These are phyloP conservation scores for Tretioscincus oriximinensis DNA, from an alignment of 2,113 vertebrate species.

Conservation along the genomic window DNA sequence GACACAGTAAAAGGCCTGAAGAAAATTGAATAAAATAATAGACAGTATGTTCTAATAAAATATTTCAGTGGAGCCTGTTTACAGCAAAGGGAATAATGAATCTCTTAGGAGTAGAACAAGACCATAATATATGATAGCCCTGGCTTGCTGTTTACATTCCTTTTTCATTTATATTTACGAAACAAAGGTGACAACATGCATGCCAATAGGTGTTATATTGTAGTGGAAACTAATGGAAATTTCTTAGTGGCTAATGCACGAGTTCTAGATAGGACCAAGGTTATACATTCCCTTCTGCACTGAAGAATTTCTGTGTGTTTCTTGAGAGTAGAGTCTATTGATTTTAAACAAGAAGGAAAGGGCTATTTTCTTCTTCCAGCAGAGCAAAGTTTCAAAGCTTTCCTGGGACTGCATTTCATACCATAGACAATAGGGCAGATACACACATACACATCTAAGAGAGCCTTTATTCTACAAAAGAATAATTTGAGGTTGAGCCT, in stretches of 20 bases:
- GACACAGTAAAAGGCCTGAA: constrained; percentile 55
- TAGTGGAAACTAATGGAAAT: constrained; percentile 24
- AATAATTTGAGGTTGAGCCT: neutral
- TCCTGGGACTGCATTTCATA: neutral
- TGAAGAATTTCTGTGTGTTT: neutral
- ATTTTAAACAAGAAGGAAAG: neutral
- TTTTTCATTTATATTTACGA: constrained; percentile 14
- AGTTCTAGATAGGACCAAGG: neutral
- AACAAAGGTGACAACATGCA: neutral
- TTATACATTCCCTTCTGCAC: neutral
- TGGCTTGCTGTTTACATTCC: constrained; percentile 39
- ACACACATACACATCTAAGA: neutral
- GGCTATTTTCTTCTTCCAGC: neutral
- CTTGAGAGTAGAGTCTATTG: neutral
- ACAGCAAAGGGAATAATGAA: constrained; percentile 40
- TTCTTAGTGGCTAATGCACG: constrained; percentile 11
- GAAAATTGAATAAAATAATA: constrained; percentile 71
- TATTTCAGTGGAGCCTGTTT: constrained; percentile 16
- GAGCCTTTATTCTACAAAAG: neutral
- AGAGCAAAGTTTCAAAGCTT: neutral
- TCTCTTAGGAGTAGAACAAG: constrained; percentile 33
- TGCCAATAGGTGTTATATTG: neutral
- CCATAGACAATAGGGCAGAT: neutral
- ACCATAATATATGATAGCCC: constrained; percentile 16
- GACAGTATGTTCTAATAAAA: constrained; percentile 48